Evolutionary conservation across 1,140 invertebrate genomes (phyloP).

Genomic region (Hylaeus anthracinus): DNA sequence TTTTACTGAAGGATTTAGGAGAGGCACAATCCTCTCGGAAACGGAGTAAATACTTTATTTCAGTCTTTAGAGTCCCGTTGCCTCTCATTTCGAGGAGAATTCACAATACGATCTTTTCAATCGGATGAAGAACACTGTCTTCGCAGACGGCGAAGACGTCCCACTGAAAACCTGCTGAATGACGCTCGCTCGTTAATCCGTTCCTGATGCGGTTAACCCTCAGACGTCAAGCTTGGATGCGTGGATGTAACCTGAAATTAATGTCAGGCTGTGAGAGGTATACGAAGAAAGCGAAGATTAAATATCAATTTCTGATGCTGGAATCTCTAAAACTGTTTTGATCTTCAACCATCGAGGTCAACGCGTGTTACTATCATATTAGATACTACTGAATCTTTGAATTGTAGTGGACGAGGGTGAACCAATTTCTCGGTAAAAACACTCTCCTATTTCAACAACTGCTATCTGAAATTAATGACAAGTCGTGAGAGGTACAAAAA

Average conservation of each 20-base stretch:
- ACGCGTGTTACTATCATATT: too few species aligned
- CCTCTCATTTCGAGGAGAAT: slow-evolving; percentile 5
- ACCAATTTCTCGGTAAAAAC: too few species aligned
- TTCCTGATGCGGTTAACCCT: background rate
- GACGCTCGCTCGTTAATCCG: background rate
- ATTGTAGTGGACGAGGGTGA: too few species aligned
- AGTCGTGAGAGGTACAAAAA: too few species aligned
- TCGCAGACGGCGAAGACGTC: background rate
- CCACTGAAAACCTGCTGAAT: background rate
- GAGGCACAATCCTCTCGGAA: background rate
- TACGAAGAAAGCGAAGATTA: too few species aligned
- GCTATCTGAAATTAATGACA: too few species aligned
- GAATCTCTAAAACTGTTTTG: too few species aligned
- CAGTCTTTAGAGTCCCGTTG: slow-evolving; percentile 6
- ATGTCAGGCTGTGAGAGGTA: background rate
- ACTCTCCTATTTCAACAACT: too few species aligned
- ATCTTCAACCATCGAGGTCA: too few species aligned
- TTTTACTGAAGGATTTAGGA: slow-evolving; percentile 26
- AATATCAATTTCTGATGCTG: too few species aligned
- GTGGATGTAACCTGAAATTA: slow-evolving; percentile 8
- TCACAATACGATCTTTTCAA: slow-evolving; percentile 23
- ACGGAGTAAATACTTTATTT: slow-evolving; percentile 31
- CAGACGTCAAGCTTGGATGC: background rate
- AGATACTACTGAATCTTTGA: too few species aligned
- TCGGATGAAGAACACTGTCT: background rate